Evolutionary conservation across 2,797 vertebrate species (phyloP).

Genomic region (Melanotaenia maccullochi): DNA sequence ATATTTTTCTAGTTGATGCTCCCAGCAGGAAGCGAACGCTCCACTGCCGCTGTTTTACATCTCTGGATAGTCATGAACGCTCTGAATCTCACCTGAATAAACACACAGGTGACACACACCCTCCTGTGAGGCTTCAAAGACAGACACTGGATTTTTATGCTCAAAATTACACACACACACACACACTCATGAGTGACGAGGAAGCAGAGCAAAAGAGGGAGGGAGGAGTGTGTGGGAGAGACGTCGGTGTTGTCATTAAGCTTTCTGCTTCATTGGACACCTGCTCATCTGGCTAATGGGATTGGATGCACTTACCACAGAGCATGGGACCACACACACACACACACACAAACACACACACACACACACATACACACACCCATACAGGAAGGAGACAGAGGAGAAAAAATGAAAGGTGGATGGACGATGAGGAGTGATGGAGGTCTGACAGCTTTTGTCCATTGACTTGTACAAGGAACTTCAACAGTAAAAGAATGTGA

Average conservation of each 20-base stretch:
- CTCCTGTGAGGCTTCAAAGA: slow-evolving; percentile 12
- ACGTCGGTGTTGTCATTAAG: slow-evolving; percentile 71
- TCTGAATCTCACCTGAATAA: slow-evolving; percentile 23
- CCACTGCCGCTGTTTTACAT: slow-evolving; percentile 18
- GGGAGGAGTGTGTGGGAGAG: slow-evolving; percentile 37
- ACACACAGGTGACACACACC: slow-evolving; percentile 18
- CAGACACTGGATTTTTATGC: not conserved
- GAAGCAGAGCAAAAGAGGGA: slow-evolving; percentile 46
- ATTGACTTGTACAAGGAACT: slow-evolving; percentile 37
- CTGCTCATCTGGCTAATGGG: slow-evolving; percentile 80
- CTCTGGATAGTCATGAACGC: slow-evolving; percentile 13
- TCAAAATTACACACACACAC: no score
- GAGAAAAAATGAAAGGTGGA: slow-evolving; percentile 24
- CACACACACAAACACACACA: not conserved
- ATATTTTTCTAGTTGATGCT: slow-evolving; percentile 21
- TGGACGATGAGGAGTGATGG: slow-evolving; percentile 23
- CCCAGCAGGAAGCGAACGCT: slow-evolving; percentile 27
- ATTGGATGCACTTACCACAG: slow-evolving; percentile 70
- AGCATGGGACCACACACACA: not conserved
- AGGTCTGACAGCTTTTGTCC: slow-evolving; percentile 44
- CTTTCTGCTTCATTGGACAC: slow-evolving; percentile 76
- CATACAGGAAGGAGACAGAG: not conserved
- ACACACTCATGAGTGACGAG: slow-evolving; percentile 37
- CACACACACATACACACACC: not conserved
- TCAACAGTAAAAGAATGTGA: slow-evolving; percentile 23